A percentile compares a stretch with the other conserved stretches of the same genome.
phyloP scores from a whole-genome alignment of 37 sponge, comb jelly and placozoan species.

The Chondrilla cf. caribensis region DNA sequence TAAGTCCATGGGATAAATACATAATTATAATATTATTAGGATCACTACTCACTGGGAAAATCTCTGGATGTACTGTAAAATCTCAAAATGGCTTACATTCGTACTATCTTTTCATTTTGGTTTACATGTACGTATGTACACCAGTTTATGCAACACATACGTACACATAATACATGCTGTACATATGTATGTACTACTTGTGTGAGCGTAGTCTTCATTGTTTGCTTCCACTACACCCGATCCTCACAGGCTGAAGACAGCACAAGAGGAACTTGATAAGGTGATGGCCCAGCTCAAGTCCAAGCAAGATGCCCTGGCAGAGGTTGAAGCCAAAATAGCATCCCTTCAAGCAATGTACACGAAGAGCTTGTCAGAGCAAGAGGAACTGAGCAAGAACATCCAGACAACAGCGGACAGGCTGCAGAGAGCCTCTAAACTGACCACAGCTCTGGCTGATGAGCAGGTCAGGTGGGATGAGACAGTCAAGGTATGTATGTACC shows the following conservation, averaged over 20 bases:
- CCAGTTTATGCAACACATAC: too few relatives aligned
- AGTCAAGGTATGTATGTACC: slow-evolving; percentile 69
- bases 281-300: slow-evolving; percentile 83
- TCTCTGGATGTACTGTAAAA: too few relatives aligned
- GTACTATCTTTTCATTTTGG: too few relatives aligned
- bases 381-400: slow-evolving; percentile 83
- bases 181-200: too few relatives aligned
- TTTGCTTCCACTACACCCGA: too few relatives aligned
- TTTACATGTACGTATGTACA: too few relatives aligned
- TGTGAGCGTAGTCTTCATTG: too few relatives aligned
- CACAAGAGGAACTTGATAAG: slow-evolving; percentile 78
- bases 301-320: slow-evolving; percentile 82
- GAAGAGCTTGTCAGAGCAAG: slow-evolving; percentile 84
- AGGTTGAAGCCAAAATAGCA: slow-evolving; percentile 87
- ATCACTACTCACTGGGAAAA: too few relatives aligned
- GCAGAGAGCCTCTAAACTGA: slow-evolving; percentile 88
- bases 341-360: slow-evolving; percentile 71
- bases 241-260: slow-evolving; percentile 62
- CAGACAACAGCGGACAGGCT: slow-evolving; percentile 82
- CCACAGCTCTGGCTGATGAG: slow-evolving; percentile 95
- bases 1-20: too few relatives aligned
- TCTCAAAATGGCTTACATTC: too few relatives aligned
- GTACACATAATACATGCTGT: too few relatives aligned
- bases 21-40: too few relatives aligned
- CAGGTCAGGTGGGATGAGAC: slow-evolving; percentile 93